Conservation (phyloP, 2,888 invertebrate genomes). For the Emesis castigata region DNA sequence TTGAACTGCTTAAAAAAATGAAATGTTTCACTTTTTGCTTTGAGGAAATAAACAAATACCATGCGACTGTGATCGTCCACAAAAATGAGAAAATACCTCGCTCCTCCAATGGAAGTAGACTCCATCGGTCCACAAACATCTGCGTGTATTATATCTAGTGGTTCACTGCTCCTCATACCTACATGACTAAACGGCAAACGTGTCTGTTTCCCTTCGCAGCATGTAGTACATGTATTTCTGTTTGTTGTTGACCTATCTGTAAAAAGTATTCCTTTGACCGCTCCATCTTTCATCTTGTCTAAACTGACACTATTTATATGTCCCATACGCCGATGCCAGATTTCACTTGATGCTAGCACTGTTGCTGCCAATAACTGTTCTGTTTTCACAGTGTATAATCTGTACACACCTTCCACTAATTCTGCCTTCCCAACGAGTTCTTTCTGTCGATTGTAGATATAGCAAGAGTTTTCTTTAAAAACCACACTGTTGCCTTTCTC, state of each 20-base stretch:
- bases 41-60: background rate
- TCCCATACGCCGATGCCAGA: slow-evolving; percentile 42
- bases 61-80: background rate
- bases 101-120: background rate
- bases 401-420: slow-evolving; percentile 53
- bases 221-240: slow-evolving; percentile 20
- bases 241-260: slow-evolving; percentile 13
- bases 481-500: slow-evolving; percentile 46
- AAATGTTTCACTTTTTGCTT: background rate
- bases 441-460: slow-evolving; percentile 36
- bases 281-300: slow-evolving; percentile 43
- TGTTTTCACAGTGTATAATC: slow-evolving; percentile 22
- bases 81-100: background rate
- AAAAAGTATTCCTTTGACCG: slow-evolving; percentile 32
- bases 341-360: slow-evolving; percentile 4
- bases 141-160: slow-evolving; percentile 1
- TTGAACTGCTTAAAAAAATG: slow-evolving; percentile 10
- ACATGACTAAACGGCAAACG: too few relatives aligned
- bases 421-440: slow-evolving; percentile 39
- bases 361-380: slow-evolving; percentile 4
- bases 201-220: slow-evolving; percentile 41
- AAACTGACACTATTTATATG: slow-evolving; percentile 43
- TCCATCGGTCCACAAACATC: slow-evolving; percentile 9
- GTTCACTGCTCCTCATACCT: background rate
- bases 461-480: slow-evolving; percentile 35